Evolutionary conservation across 2,113 vertebrate genomes (phyloP).

Genomic region (Antidorcas marsupialis): DNA sequence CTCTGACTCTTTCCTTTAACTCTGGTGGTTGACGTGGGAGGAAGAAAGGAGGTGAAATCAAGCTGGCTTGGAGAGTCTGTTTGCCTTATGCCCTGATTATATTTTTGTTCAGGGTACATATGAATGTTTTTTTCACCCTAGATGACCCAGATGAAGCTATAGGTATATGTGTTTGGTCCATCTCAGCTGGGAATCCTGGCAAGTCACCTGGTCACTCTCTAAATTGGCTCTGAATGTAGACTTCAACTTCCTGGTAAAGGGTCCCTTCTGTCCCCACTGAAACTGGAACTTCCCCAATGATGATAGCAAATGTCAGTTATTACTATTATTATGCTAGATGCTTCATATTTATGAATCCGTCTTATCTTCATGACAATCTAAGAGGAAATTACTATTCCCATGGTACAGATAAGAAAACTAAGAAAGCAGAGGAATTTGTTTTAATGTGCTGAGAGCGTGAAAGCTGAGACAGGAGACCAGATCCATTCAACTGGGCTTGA

Average conservation of each 20-base stretch:
- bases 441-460: neutral
- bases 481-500: neutral
- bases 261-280: neutral
- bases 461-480: neutral
- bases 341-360: neutral
- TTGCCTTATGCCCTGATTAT: neutral
- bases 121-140: neutral
- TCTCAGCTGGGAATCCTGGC: neutral
- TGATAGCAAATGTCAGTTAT: neutral
- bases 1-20: neutral
- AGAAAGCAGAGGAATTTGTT: neutral
- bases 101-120: neutral
- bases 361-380: neutral
- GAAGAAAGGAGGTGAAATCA: neutral
- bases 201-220: neutral
- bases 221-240: neutral
- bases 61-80: neutral
- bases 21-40: rapidly evolving
- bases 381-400: neutral
- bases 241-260: neutral
- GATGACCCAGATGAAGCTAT: neutral
- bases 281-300: neutral
- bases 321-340: neutral
- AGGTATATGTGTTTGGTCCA: too few relatives aligned
- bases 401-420: neutral